Evolutionary conservation across 2,113 vertebrate genomes (phyloP).

Genomic region (Corynorhinus townsendii): DNA sequence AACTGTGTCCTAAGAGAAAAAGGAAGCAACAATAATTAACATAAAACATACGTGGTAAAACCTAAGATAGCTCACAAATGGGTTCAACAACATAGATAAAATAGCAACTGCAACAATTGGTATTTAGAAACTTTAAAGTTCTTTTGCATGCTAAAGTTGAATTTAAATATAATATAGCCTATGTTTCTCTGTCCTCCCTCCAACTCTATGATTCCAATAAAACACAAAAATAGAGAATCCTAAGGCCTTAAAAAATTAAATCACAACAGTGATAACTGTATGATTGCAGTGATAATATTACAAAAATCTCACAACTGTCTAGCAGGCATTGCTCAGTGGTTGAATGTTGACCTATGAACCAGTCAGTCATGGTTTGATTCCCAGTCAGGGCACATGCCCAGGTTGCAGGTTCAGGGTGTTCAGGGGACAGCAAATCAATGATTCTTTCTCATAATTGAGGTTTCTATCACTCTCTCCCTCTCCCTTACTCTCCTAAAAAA

Average conservation of each 20-base stretch:
- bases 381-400: too few species aligned
- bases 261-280: neutral
- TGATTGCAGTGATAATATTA: neutral
- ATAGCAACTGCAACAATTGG: neutral
- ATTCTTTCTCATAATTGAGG: too few species aligned
- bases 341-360: too few species aligned
- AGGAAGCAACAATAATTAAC: neutral
- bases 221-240: too few species aligned
- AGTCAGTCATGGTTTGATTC: too few species aligned
- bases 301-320: neutral
- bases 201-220: neutral
- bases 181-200: neutral
- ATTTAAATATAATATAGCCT: neutral
- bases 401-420: too few species aligned
- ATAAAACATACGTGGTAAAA: neutral
- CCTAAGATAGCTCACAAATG: neutral
- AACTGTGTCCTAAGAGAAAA: neutral
- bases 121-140: neutral
- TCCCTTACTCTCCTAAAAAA: neutral
- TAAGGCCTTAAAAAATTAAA: too few species aligned
- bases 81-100: neutral
- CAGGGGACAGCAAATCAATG: too few species aligned
- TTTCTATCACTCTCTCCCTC: too few species aligned
- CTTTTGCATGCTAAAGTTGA: neutral
- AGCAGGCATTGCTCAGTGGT: too few species aligned